phyloP scores from a whole-genome alignment of 2,797 vertebrate genomes.

The Muscicapa striata region DNA sequence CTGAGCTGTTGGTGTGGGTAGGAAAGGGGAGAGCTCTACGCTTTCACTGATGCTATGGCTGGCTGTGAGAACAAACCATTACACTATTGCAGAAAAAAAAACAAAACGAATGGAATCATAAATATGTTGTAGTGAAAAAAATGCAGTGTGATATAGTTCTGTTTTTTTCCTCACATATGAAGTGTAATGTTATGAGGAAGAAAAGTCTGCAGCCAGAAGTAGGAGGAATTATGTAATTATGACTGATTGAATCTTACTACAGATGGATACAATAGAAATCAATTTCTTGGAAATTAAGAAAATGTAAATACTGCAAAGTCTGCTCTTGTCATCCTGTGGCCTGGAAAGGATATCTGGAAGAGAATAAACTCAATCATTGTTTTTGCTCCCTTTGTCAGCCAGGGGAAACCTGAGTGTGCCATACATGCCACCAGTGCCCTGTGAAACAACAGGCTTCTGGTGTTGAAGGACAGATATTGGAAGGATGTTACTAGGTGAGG shows the following conservation, averaged over 20 bases:
- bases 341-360: background rate
- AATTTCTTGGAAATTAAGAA: background rate
- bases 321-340: background rate
- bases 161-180: background rate
- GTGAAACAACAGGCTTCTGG: background rate
- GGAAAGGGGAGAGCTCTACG: background rate
- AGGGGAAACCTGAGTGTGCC: background rate
- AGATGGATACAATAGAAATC: background rate
- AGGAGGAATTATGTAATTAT: background rate
- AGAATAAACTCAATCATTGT: background rate
- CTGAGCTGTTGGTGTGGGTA: background rate
- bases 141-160: background rate
- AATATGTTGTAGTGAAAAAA: background rate
- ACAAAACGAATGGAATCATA: background rate
- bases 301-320: background rate
- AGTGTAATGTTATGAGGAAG: background rate
- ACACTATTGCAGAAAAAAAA: background rate
- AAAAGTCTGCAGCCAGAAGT: background rate
- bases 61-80: background rate
- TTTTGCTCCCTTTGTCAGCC: background rate
- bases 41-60: background rate
- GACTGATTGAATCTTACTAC: background rate
- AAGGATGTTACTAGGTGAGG: background rate
- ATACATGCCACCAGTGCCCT: background rate
- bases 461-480: background rate